Evolutionary conservation across 2,113 vertebrate genomes (phyloP), one percentile per base, ranked within the genome.

Genomic region (Osmerus eperlanus): DNA sequence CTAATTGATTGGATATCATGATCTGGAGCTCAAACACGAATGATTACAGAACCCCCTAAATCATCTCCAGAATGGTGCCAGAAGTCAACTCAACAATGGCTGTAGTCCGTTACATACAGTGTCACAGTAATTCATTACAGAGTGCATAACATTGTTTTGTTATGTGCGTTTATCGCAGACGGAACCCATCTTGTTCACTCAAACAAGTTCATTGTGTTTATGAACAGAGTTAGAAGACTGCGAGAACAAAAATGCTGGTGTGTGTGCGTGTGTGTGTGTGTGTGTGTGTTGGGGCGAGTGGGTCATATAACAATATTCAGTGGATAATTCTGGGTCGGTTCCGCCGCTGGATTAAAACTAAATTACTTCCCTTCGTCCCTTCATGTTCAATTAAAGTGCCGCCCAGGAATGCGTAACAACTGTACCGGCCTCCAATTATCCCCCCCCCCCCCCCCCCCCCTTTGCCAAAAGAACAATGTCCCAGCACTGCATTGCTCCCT

Each of bases 321-420:
- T 2, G 36, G 76, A 86, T 78, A 87, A 76, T 81, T 87, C 75
- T 85, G 67, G 73, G 79, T 83, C 82, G 78, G 36, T 25, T 58
- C 52, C 71, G 25, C 58, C 19, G 63, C 66, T 23, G 63, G 73
- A 72, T 77, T 68, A 61, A 63, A 72, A 78, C 67, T 74, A 66
- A 80, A 69, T 82, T 66, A 67, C 69, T 77, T 87, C 80, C 79
- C 68, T 51, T 65, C 64, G 21, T 51, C 64, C 25, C 25, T 79
- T 68, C 63, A 76, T 80, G 77, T 80, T 67, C 81, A 88, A 87
- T 88, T 85, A 88, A 88, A 89, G 76, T 41, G 36, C 56, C 13
- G 9, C 76, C 70, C 68, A 80, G 75, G 67, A 87, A 80, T 76
- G 63, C 67, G 18, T 29, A 16, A 23, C 53, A 55, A 68, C 53